Base-by-base conservation (phyloP, 2,888 invertebrate genomes). In the Hanleya hanleyi region DNA sequence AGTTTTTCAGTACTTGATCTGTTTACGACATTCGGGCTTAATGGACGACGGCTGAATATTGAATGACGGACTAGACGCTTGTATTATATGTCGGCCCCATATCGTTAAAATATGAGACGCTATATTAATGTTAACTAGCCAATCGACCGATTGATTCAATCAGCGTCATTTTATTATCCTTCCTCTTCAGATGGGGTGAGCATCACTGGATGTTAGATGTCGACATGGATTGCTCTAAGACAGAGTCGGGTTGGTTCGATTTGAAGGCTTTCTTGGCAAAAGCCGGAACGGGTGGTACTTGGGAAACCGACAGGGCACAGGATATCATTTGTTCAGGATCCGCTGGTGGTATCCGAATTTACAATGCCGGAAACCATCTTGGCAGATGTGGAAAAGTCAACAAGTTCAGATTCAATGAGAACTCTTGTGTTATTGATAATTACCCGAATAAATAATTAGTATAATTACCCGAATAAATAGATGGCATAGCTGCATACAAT, bases 211-310 rank as follows among this genome's bases (percentile, higher is more conserved):
- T 89, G 79, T 83, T 87, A 15, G 86, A 88, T 68, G 51, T 90
- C 26, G 79, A 83, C 22, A 88, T 90, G 86, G 88, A 90, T 76
- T 90, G 90, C 77, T 76, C 80, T 4, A 82, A 87, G 69, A 81
- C 86, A 0, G 81, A 87, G 57, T 74, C 83, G 15, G 90, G 90
- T 41, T 91, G 90, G 89, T 90, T 90, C 72, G 91, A 91, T 70
- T 67, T 90, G 15, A 91, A 90, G 77, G 77, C 49, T 18, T 51
- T 26, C 33, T 35, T 64, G n/a, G 57, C 57, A 4, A 1, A 15
- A 9, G 57, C 22, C 29, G 26, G 29, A 22, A 32, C 26, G 4
- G 77, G 81, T 61, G 75, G 76, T 32, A 78, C 80, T 81, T 74
- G 76, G 18, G 70, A 78, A 29, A 84, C 83, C 67, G 29, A 37